phyloP scores from a whole-genome alignment of 2,113 vertebrate species.

The Puffinus mauretanicus region DNA sequence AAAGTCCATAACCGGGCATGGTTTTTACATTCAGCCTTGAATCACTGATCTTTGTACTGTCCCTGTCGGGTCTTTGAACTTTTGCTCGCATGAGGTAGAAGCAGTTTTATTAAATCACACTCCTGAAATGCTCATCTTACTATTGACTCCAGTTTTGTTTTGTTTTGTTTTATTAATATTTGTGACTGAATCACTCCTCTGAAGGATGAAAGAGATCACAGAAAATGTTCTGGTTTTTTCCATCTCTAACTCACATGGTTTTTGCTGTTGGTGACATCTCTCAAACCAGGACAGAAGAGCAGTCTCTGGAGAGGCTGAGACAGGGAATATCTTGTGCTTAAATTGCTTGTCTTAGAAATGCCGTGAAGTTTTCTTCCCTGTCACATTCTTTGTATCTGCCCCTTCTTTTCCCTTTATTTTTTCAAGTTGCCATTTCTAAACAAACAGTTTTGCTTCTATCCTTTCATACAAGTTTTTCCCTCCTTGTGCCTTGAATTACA shows the following conservation, averaged over 20 bases:
- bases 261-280: neutral
- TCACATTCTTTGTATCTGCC: neutral
- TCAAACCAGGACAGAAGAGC: neutral
- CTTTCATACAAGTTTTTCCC: neutral
- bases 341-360: neutral
- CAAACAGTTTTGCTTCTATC: neutral
- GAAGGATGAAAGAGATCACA: neutral
- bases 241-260: rapidly evolving
- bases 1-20: neutral
- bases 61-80: neutral
- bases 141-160: neutral
- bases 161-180: neutral
- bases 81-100: neutral
- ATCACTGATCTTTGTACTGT: neutral
- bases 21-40: neutral
- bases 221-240: neutral
- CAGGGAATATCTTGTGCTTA: neutral
- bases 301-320: neutral
- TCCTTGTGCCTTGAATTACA: neutral
- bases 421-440: neutral
- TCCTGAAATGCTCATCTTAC: neutral
- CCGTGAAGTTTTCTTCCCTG: neutral
- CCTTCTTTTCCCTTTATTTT: neutral
- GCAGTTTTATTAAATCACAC: neutral
- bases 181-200: neutral